Evolutionary conservation across 1,140 invertebrate genomes (phyloP), one percentile per base, ranked within the genome.

Genomic region (Lethrus apterus): DNA sequence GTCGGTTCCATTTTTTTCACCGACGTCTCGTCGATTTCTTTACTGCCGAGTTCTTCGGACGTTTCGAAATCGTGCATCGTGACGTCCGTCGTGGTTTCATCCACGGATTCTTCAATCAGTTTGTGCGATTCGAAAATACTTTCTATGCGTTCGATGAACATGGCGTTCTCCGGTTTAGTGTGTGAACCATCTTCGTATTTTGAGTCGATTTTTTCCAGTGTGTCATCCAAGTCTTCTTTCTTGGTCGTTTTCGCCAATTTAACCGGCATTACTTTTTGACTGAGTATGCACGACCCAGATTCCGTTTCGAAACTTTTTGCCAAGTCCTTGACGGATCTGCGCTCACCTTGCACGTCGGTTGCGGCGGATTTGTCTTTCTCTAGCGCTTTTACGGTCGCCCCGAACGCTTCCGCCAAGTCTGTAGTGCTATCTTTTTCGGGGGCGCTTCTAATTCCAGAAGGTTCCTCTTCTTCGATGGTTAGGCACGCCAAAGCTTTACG

Each of bases 401-500:
- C 55, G 18, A 51, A 43, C 3, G 55, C 51, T 50, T 64, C 59
- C 30, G 54, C 53, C n/a, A 59, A 50, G 33, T 56, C 49, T 17
- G 52, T 50, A 24, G 38, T 20, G 19, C 34, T 21, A 46, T 35
- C 21, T 35, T 23, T 35, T 10, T 30, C 31, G 10, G 42, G 19
- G 26, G 21, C 33, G n/a, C 41, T 50, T 44, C 40, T 50, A 42
- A 46, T 48, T 10, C 44, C 46, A 2, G 19, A 23, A 4, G 46
- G 34, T 41, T 55, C 47, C 17, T 63, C 55, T 44, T 53, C 51
- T 33, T 23, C 13, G 19, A 47, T 13, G 14, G 48, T 42, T n/a
- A 45, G 38, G 18, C 26, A 45, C 18, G 38, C 21, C 15, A 63
- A 42, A 14, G 57, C 54, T 57, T 64, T 64, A n/a, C 54, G 64